Percentiles rank a stretch among this genome's conserved stretches.
phyloP scores from a whole-genome alignment of 2,113 vertebrate species.

The Rhinichthys klamathensis region DNA sequence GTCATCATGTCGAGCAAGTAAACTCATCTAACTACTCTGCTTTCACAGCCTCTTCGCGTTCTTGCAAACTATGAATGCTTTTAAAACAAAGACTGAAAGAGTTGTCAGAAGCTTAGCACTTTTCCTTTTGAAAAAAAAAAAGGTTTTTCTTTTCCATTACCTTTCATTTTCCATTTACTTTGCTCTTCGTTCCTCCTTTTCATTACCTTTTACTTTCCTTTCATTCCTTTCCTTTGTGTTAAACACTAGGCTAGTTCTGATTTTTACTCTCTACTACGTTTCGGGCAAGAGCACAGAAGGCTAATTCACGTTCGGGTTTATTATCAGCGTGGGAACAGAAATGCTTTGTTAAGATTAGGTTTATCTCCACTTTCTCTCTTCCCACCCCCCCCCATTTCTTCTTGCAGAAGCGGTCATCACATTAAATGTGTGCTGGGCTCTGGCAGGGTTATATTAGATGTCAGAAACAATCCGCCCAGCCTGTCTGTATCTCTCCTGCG shows the following conservation, averaged over 20 bases:
- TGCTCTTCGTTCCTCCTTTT: not conserved
- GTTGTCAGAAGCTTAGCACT: not conserved
- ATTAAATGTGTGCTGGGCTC: conserved; percentile 20
- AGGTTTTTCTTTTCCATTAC: not conserved
- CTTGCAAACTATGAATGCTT: too few relatives aligned
- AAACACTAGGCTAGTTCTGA: not conserved
- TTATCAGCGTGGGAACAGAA: conserved; percentile 4
- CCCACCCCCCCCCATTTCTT: not conserved
- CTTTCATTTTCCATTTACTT: conserved; percentile 5
- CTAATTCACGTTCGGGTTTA: not conserved
- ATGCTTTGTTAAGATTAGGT: conserved; percentile 28
- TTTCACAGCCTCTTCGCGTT: too few relatives aligned
- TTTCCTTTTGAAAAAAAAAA: not conserved
- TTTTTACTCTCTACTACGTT: not conserved
- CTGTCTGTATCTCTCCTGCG: conserved; percentile 8
- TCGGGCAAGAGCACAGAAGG: not conserved
- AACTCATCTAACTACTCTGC: too few relatives aligned
- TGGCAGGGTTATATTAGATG: conserved; percentile 51
- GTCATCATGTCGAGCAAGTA: too few relatives aligned
- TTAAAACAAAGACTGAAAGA: too few relatives aligned
- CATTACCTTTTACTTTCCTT: not conserved
- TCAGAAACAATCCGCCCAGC: conserved; percentile 48
- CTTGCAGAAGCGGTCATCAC: conserved; percentile 24
- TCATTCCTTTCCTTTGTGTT: not conserved
- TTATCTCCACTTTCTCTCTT: conserved; percentile 7